phyloP scores from a whole-genome alignment of 2,797 vertebrate genomes.

The Catamblyrhynchus diadema region DNA sequence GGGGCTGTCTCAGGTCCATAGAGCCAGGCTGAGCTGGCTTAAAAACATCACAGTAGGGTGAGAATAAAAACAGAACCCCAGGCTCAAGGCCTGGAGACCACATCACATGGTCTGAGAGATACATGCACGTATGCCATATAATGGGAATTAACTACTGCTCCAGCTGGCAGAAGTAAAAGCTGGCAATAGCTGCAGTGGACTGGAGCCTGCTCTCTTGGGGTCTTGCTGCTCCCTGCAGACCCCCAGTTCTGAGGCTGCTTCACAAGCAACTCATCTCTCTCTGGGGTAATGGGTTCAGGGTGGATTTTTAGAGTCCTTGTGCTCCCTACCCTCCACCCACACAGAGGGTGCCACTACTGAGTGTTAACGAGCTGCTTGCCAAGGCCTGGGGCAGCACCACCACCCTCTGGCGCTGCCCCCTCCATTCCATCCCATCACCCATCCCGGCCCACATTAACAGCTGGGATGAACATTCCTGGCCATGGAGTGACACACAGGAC shows the following conservation, averaged over 20 bases:
- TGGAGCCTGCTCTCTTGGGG: neutral
- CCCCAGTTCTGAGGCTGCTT: neutral
- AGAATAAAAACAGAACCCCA: neutral
- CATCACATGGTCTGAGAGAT: fast-evolving
- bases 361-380: neutral
- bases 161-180: neutral
- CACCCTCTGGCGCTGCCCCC: neutral
- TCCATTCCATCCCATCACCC: neutral
- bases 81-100: neutral
- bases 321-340: neutral
- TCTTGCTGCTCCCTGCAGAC: neutral
- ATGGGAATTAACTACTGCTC: neutral
- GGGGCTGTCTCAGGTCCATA: neutral
- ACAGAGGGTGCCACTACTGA: fast-evolving
- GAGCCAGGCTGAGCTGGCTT: neutral
- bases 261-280: neutral
- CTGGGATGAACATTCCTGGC: neutral
- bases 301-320: neutral
- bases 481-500: neutral
- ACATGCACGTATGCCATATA: fast-evolving
- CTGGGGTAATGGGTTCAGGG: fast-evolving
- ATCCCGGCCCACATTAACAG: fast-evolving
- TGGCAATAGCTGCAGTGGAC: fast-evolving
- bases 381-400: neutral
- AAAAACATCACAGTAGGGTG: fast-evolving